Evolutionary conservation across 1,140 invertebrate species (phyloP), one percentile per base, ranked within the genome.

Genomic region (Stegodyphus mimosarum): DNA sequence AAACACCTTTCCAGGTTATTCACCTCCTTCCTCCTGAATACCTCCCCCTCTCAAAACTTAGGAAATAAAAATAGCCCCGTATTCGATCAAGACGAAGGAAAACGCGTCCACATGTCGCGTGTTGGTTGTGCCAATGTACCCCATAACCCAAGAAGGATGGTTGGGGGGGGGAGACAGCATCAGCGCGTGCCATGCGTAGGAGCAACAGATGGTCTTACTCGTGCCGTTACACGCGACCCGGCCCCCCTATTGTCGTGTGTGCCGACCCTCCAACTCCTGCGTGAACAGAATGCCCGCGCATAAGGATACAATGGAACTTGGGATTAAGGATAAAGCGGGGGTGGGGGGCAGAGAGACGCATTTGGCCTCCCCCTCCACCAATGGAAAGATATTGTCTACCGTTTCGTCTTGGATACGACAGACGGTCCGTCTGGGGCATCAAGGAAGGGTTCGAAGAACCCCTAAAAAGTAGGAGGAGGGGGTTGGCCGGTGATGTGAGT

Each of bases 1-100:
- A 15, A 74, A 74, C 72, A 74, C 72, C 72, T 74, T 74, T 74
- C 33, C 72, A 74, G 72, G 72, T 74, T 74, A 74, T 74, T 74
- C 72, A 74, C 72, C 72, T 18, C 49, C 55, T 17, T 72, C 51
- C n/a, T 33, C 33, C 33, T 33, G 33, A 33, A 33, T 33, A 33
- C 33, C 33, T 33, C 33, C 33, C 33, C 33, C 33, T 33, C 33
- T 33, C 33, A 33, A 33, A 33, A 33, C 33, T 33, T 33, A 33
- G 33, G 33, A 33, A 33, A 33, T 33, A 33, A 33, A 33, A 33
- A 33, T 33, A 33, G 48, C n/a, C 53, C 53, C 52, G 17, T 52
- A 33, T 74, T 13, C 48, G 55, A 60, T 33, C 51, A 60, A 74
- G 55, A 74, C 52, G 33, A 60, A 74, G 53, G 55, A 11, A n/a